Evolutionary conservation across 2,797 vertebrate species (phyloP).

Genomic region (Holocentrus rufus): DNA sequence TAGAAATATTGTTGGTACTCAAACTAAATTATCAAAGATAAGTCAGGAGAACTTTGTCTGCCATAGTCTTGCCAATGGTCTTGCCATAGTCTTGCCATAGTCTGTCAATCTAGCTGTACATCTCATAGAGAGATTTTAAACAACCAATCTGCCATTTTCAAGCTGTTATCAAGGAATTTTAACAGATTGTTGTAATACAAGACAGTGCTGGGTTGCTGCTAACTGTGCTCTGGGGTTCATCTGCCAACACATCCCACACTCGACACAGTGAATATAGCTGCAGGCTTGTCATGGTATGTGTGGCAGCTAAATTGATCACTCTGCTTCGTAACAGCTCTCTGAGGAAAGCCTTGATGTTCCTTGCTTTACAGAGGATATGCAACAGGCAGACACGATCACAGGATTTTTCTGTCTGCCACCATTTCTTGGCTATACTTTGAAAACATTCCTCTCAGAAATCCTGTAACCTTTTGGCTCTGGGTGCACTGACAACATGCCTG

Average conservation of each 20-base stretch:
- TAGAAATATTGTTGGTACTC: no score
- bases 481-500: neutral
- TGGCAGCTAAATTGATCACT: neutral
- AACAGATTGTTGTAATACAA: no score
- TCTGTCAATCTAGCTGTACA: no score
- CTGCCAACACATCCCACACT: neutral
- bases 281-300: neutral
- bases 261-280: neutral
- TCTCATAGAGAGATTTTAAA: no score
- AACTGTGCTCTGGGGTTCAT: neutral
- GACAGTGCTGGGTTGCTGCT: neutral
- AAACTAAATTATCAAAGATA: no score
- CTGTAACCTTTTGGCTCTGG: constrained; percentile 11
- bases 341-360: neutral
- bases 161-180: no score
- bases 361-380: neutral
- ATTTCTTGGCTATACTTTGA: no score
- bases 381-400: neutral
- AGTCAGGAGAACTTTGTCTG: no score
- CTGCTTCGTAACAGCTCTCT: neutral
- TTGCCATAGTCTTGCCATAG: no score
- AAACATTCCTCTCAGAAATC: neutral
- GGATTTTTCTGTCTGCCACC: neutral
- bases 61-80: no score
- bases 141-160: no score